Percentiles rank a stretch among this genome's conserved stretches.
Evolutionary conservation across 2,113 vertebrate species (phyloP).

Genomic region (Nyctibius bracteatus): DNA sequence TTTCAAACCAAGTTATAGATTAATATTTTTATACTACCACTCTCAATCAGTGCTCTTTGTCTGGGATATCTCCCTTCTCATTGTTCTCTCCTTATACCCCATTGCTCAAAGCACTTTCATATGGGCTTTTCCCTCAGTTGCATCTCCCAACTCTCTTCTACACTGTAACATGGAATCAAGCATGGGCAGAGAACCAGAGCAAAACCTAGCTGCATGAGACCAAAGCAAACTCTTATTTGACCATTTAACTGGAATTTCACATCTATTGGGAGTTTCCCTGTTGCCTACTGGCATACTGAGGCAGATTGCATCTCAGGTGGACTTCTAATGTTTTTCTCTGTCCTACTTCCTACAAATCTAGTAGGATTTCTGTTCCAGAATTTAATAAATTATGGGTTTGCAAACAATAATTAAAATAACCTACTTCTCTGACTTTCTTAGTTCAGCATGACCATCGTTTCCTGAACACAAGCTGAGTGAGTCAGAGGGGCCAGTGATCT

Average conservation of each 20-base stretch:
- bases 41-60: background rate
- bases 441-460: background rate
- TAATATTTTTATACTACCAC: background rate
- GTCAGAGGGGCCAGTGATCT: background rate
- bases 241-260: background rate
- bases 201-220: background rate
- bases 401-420: background rate
- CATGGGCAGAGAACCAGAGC: background rate
- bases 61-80: background rate
- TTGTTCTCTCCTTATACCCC: background rate
- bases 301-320: background rate
- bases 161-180: accelerated
- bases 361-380: background rate
- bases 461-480: background rate
- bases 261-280: background rate
- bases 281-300: background rate
- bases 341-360: background rate
- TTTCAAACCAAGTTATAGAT: background rate
- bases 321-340: background rate
- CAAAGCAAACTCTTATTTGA: background rate
- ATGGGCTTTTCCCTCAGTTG: background rate
- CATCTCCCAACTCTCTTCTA: background rate
- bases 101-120: background rate
- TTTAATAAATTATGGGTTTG: background rate
- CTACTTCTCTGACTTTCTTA: background rate